Conservation (phyloP, 2,888 invertebrate species). For the Kryphioiulus occultus region DNA sequence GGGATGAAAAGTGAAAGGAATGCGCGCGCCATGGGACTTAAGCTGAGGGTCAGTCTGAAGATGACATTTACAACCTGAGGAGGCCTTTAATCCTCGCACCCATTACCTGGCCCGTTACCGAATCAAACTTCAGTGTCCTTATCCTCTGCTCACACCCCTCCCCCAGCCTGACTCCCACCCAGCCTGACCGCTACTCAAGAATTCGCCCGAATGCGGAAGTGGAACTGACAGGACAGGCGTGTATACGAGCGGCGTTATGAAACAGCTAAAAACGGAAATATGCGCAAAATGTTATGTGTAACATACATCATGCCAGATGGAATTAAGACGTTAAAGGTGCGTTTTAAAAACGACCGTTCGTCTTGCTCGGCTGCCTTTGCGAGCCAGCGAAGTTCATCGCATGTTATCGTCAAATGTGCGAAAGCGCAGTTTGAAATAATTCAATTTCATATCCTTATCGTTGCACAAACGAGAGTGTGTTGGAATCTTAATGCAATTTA, state of each 20-base stretch:
- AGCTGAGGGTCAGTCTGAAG: neutral
- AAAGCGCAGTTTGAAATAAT: neutral
- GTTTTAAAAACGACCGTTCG: neutral
- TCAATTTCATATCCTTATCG: neutral
- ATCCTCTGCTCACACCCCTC: neutral
- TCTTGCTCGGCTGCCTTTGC: conserved; percentile 2
- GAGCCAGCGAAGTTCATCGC: neutral
- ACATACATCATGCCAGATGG: neutral
- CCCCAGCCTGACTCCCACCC: neutral
- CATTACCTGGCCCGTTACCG: conserved; percentile 9
- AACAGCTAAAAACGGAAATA: neutral
- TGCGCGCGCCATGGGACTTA: neutral
- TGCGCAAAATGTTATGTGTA: neutral
- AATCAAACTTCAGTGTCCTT: neutral
- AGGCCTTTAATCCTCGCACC: neutral
- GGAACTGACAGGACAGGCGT: neutral
- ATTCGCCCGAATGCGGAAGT: neutral
- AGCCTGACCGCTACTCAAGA: conserved; percentile 18
- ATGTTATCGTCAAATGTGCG: neutral
- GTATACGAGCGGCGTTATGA: neutral
- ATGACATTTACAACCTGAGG: conserved; percentile 30
- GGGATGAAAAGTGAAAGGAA: conserved; percentile 37
- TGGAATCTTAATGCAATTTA: neutral
- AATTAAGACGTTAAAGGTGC: conserved; percentile 6
- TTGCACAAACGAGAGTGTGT: neutral